phyloP scores from a whole-genome alignment of 2,888 invertebrate genomes.

The Pseudococcus longispinus region DNA sequence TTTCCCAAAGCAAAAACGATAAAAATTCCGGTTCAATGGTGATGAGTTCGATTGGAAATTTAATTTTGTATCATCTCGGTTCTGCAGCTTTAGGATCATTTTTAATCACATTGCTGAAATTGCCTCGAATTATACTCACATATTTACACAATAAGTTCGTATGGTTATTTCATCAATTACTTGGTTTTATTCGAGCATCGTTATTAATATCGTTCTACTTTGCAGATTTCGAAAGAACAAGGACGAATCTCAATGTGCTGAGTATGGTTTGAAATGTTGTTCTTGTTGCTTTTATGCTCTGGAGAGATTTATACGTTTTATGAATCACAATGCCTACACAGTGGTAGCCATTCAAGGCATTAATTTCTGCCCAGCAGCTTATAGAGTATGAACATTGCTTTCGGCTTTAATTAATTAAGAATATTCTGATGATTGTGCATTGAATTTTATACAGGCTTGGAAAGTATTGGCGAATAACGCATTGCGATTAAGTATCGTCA shows the following conservation, averaged over 20 bases:
- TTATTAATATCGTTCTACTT: slow-evolving; percentile 1
- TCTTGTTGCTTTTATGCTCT: slow-evolving; percentile 90
- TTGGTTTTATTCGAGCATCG: neutral
- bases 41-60: slow-evolving; percentile 74
- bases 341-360: slow-evolving; percentile 91
- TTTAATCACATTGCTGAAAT: slow-evolving; percentile 89
- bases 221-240: slow-evolving; percentile 51
- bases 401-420: neutral
- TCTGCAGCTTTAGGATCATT: slow-evolving; percentile 95
- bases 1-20: slow-evolving; percentile 57
- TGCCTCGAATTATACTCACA: slow-evolving; percentile 86
- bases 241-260: slow-evolving; percentile 61
- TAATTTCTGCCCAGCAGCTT: slow-evolving; percentile 89
- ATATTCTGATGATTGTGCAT: neutral
- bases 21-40: slow-evolving; percentile 69
- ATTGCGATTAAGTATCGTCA: slow-evolving; percentile 88
- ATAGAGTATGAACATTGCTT: slow-evolving; percentile 70
- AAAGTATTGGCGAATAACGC: slow-evolving; percentile 82
- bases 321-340: slow-evolving; percentile 95
- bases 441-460: slow-evolving; percentile 74
- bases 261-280: slow-evolving; percentile 74
- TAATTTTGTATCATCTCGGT: slow-evolving; percentile 89
- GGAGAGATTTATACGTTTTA: slow-evolving; percentile 88
- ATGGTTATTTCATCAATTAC: neutral
- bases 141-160: slow-evolving; percentile 85